Evolutionary conservation across 23 tunicate species (phyloP).

Genomic region (Halocynthia aurantium): DNA sequence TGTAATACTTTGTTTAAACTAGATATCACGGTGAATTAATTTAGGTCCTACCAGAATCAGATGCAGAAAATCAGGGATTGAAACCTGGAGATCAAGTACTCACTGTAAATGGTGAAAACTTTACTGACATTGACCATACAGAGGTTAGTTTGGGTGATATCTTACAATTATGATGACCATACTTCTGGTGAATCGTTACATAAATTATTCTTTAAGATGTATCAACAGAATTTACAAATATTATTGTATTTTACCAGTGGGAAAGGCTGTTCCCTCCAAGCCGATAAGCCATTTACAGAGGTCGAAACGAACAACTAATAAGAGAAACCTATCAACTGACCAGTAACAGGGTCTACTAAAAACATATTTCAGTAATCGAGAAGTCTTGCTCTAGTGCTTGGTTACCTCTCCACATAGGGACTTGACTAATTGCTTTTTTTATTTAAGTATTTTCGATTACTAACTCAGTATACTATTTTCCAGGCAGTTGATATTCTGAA

Average conservation of each 20-base stretch:
- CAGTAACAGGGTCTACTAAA: no score
- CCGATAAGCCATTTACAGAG: no score
- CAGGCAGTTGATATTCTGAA: slow-evolving; percentile 78
- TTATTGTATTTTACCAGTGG: no score
- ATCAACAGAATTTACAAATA: no score
- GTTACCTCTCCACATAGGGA: background rate
- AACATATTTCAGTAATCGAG: no score
- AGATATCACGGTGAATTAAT: background rate
- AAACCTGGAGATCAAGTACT: slow-evolving; percentile 78
- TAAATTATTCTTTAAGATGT: no score
- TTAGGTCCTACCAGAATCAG: slow-evolving; percentile 63
- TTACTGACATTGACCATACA: slow-evolving; percentile 54
- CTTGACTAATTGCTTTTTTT: background rate
- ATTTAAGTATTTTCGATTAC: background rate
- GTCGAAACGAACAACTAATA: no score
- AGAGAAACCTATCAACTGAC: no score
- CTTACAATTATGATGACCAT: no score
- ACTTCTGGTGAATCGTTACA: no score
- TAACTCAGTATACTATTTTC: background rate
- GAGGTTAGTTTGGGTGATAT: slow-evolving; percentile 24
- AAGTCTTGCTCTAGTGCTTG: no score
- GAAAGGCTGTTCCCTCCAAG: no score
- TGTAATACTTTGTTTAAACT: background rate
- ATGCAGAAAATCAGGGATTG: slow-evolving; percentile 85
- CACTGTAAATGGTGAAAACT: slow-evolving; percentile 44